Conservation (phyloP, 2,888 invertebrate genomes). For the Petrolisthes manimaculis region DNA sequence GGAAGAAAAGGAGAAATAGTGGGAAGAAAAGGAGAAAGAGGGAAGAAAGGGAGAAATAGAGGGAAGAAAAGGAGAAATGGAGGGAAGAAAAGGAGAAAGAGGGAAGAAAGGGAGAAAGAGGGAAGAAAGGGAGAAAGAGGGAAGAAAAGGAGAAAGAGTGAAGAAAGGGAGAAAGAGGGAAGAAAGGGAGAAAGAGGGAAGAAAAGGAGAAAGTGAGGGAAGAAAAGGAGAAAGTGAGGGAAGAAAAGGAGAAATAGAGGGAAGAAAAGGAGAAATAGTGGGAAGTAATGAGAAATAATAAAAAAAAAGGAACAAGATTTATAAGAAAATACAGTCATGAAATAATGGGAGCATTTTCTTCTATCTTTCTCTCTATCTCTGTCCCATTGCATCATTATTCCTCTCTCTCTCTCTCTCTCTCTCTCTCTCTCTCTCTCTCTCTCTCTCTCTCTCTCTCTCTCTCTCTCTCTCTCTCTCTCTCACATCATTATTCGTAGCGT, state of each 20-base stretch:
- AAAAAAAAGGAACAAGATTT: neutral
- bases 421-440: too few relatives aligned
- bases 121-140: conserved; percentile 5
- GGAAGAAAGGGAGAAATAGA: neutral
- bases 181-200: neutral
- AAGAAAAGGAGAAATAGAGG: neutral
- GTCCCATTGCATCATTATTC: neutral
- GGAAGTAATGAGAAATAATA: neutral
- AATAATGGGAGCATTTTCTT: too few relatives aligned
- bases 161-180: neutral
- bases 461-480: neutral
- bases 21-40: neutral
- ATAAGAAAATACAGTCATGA: too few relatives aligned
- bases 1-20: neutral
- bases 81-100: neutral
- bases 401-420: neutral
- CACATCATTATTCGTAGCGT: neutral
- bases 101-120: neutral
- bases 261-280: neutral
- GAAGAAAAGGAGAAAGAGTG: neutral
- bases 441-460: neutral
- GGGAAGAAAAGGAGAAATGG: neutral
- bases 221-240: neutral
- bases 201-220: neutral
- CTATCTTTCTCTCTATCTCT: neutral